A percentile compares a stretch with the other conserved stretches of the same genome.
Conservation (phyloP, 2,888 invertebrate species). For the Agrotis clavis region DNA sequence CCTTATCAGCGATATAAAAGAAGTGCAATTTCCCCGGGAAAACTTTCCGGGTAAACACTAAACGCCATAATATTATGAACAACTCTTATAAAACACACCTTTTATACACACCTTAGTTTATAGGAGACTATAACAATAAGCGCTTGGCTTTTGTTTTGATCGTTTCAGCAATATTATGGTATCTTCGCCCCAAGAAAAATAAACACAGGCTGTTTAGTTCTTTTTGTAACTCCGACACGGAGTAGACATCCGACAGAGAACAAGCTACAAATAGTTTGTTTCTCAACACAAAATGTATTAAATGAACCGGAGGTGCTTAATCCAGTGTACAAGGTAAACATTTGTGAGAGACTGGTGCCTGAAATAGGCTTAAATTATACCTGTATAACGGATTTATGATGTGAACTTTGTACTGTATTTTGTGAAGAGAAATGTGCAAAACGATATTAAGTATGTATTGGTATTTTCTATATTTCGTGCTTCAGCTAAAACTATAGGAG, state of each 20-base stretch:
- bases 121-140: conserved; percentile 51
- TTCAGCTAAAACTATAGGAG: too few species aligned
- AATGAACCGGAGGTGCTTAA: too few species aligned
- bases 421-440: too few species aligned
- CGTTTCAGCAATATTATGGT: conserved; percentile 40
- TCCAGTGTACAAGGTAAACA: too few species aligned
- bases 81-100: conserved; percentile 40
- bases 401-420: too few species aligned
- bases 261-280: too few species aligned
- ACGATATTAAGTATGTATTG: too few species aligned
- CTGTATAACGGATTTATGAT: too few species aligned
- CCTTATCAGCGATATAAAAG: conserved; percentile 36
- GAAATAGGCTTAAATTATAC: too few species aligned
- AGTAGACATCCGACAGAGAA: conserved; percentile 15
- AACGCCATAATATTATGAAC: conserved; percentile 19
- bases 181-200: conserved; percentile 38
- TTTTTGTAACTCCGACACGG: conserved; percentile 28
- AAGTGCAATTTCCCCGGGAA: conserved; percentile 20
- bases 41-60: conserved; percentile 30
- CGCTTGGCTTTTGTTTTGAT: conserved; percentile 49
- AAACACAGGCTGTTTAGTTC: conserved; percentile 12
- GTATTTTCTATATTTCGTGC: too few species aligned
- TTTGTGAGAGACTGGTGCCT: too few species aligned
- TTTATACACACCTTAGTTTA: conserved; percentile 41
- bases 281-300: too few species aligned